Base-by-base conservation (phyloP, 2,888 invertebrate genomes). In the Drosophila flavopinicola region DNA sequence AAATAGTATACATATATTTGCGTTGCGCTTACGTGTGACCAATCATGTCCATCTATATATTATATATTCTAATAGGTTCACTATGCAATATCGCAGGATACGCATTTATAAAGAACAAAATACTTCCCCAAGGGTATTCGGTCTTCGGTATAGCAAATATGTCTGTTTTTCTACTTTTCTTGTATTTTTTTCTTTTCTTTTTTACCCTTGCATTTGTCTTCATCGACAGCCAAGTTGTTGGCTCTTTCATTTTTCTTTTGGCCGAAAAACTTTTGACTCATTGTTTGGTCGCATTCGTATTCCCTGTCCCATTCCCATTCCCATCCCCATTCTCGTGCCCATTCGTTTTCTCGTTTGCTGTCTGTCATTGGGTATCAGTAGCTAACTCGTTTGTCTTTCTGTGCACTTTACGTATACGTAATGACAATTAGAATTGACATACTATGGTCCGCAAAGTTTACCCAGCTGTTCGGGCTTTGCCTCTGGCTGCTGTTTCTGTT, bases 341-440 rank as follows among this genome's bases (percentile, higher is more conserved):
- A 60, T 66, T 78, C 67, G 56, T 71, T 77, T 68, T 54, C 74
- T 73, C 59, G 71, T 68, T 74, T 66, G 72, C 61, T 79, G 60
- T 61, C 83, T 72, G 67, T 82, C 80, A 69, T 63, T 77, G 80
- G 71, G 83, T 87, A 82, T 82, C 80, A 85, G 85, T 85, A 72
- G 87, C 80, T 65, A 82, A 82, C 80, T 87, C 83, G 87, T 87
- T 83, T 83, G 83, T 83, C 83, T 83, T 83, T 69, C 77, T 67
- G 57, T 84, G 60, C 86, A 76, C 87, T 83, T 83, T 82, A 82
- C 80, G 86, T 85, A 85, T 87, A 83, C 86, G 86, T 83, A 83
- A 83, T 83, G 83, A 83, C 83, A 83, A 83, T 83, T 83, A 87
- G 86, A 83, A 83, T 87, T 83, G 83, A 83, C 83, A 83, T 84